Base-by-base conservation (phyloP, 1,140 invertebrate genomes). In the Coptotermes formosanus region DNA sequence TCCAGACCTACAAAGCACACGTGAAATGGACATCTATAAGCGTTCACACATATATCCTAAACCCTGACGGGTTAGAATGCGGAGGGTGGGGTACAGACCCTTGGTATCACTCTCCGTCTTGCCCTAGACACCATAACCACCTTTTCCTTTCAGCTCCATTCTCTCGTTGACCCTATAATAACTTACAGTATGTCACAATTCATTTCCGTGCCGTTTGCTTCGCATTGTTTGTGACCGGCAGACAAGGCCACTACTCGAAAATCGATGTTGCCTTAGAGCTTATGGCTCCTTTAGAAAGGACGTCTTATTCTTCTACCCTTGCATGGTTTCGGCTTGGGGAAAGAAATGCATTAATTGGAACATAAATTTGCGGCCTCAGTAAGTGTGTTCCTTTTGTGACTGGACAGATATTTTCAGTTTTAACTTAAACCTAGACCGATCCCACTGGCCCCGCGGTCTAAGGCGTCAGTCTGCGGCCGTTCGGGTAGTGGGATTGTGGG, bases 181-280 rank as follows among this genome's bases (percentile, higher is more conserved):
- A 83, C 21, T 83, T 43, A 83, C 30, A 83, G 1, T 30, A 44
- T 8, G 82, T 83, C 82, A 83, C 82, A 83, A 83, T 83, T 83
- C 82, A 43, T 83, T 83, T 83, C 82, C 38, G 82, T 83, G 16
- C 38, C 38, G 82, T 83, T 83, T 44, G 48, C 82, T 83, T 16
- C 14, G 19, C 4, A 2, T 12, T 21, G 52, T 55, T 16, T 55
- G 14, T 55, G 14, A 21, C 14, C 52, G 52, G 52, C 52, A 55
- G 52, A 55, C 4, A 55, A 25, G 25, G 64, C 25, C n/a, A 75
- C 19, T 64, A 19, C 59, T 19, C 59, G 21, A 23, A 16, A n/a
- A 23, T 19, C 59, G 59, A 6, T 75, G 30, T 30, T 30, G 7
- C n/a, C 2, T 16, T n/a, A n/a, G 64, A 75, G 64, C 64, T 75